A percentile compares a stretch with the other conserved stretches of the same genome.
Evolutionary conservation across 2,797 vertebrate species (phyloP).

Genomic region (Cuniculus paca): DNA sequence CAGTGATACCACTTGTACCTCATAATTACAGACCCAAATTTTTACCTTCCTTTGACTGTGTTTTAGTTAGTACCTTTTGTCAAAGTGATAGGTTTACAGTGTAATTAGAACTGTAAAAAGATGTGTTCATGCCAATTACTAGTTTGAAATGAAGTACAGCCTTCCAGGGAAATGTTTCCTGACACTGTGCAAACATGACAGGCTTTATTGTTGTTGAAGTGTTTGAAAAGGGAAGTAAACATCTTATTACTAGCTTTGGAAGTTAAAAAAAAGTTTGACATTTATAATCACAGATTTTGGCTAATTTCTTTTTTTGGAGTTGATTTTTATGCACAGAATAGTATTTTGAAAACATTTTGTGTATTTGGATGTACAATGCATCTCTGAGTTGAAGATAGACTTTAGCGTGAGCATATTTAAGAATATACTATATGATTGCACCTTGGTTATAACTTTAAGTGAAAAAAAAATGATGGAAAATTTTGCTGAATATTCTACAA

Average conservation of each 20-base stretch:
- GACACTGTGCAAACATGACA: slow-evolving; percentile 27
- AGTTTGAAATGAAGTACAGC: slow-evolving; percentile 21
- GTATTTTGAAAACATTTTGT: slow-evolving; percentile 63
- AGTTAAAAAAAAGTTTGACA: slow-evolving; percentile 25
- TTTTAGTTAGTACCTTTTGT: slow-evolving; percentile 26
- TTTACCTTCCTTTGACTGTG: slow-evolving; percentile 52
- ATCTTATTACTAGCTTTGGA: slow-evolving; percentile 47
- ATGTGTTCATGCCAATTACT: neutral
- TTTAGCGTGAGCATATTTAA: no score
- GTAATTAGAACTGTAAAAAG: neutral
- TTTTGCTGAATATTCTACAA: slow-evolving; percentile 30
- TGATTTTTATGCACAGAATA: slow-evolving; percentile 19
- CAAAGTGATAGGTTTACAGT: slow-evolving; percentile 19
- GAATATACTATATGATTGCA: no score
- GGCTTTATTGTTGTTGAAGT: neutral
- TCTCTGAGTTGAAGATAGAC: slow-evolving; percentile 7
- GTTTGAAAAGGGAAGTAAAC: slow-evolving; percentile 23
- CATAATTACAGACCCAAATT: neutral
- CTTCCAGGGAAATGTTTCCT: slow-evolving; percentile 6
- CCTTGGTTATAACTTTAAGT: slow-evolving; percentile 46
- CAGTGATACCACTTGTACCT: neutral
- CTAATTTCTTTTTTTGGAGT: slow-evolving; percentile 58
- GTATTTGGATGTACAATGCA: neutral
- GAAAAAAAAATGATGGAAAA: slow-evolving; percentile 50
- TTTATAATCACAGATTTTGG: slow-evolving; percentile 41